Conservation (phyloP, 2,888 invertebrate species). For the Entomobrya multifasciata region DNA sequence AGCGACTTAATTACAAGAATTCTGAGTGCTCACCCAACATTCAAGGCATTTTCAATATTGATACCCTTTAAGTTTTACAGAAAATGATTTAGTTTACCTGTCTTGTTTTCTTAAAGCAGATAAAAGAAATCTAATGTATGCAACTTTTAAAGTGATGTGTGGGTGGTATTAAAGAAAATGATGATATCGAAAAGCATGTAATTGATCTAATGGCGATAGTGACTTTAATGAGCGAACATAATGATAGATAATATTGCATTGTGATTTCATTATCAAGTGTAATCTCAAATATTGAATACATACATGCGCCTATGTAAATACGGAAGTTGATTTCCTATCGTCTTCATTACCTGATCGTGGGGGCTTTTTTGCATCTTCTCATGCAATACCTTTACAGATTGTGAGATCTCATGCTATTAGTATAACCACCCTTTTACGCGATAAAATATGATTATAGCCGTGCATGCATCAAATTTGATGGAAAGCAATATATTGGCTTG, state of each 20-base stretch:
- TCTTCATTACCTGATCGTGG: neutral
- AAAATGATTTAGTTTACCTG: neutral
- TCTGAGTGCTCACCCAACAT: too few relatives aligned
- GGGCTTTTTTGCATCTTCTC: constrained; percentile 9
- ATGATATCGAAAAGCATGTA: neutral
- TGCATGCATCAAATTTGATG: neutral
- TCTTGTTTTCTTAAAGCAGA: too few relatives aligned
- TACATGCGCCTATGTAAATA: constrained; percentile 4
- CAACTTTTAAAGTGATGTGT: neutral
- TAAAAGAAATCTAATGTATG: neutral
- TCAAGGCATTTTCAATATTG: neutral
- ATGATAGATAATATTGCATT: neutral
- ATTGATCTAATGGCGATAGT: constrained; percentile 5
- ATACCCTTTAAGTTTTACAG: neutral
- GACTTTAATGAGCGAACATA: neutral
- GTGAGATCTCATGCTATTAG: neutral
- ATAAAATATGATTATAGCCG: neutral
- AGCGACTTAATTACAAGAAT: too few relatives aligned
- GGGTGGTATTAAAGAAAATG: constrained; percentile 1
- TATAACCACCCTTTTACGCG: neutral
- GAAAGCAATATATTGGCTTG: constrained; percentile 22
- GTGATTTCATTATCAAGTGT: neutral
- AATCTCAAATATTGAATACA: neutral
- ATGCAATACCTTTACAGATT: neutral
- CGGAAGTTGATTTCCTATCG: constrained; percentile 64